These are phyloP conservation scores for Tethya wilhelma DNA, from an alignment of 37 sponge, comb jelly and placozoan species.

Conservation along the genomic window DNA sequence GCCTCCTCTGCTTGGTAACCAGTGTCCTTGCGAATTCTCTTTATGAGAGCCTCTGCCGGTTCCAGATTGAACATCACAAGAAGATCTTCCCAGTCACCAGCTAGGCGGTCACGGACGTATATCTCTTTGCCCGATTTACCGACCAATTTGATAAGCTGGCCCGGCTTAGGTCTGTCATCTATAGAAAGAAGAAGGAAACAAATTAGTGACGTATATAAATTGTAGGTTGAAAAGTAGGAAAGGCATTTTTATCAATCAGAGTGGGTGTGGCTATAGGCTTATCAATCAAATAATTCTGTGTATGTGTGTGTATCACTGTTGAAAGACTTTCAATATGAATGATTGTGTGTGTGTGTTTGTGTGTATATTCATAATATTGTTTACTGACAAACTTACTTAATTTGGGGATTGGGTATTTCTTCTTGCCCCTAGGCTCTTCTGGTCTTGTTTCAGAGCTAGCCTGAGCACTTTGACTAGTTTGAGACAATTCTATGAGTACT, in stretches of 20 bases:
- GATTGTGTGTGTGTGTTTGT: no score
- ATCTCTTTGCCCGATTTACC: conserved; percentile 14
- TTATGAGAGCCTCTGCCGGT: neutral
- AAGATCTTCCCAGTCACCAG: conserved; percentile 8
- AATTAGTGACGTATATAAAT: no score
- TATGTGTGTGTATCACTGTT: neutral
- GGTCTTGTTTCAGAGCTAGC: no score
- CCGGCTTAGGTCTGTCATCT: conserved; percentile 18
- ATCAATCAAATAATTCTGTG: neutral
- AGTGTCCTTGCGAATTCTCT: neutral
- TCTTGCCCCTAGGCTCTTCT: conserved; percentile 3
- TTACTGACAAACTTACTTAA: neutral
- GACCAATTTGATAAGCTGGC: conserved; percentile 1
- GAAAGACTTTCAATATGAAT: no score
- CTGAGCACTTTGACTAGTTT: neutral
- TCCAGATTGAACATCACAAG: neutral
- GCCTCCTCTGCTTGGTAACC: neutral
- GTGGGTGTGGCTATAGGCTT: neutral
- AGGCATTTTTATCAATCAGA: no score
- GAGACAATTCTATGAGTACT: conserved; percentile 7
- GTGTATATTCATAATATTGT: no score
- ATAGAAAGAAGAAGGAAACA: neutral
- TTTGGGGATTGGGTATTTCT: neutral
- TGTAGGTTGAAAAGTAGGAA: no score
- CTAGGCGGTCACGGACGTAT: neutral